Conservation (phyloP, 2,797 vertebrate genomes). For the Thripadectes ignobilis region DNA sequence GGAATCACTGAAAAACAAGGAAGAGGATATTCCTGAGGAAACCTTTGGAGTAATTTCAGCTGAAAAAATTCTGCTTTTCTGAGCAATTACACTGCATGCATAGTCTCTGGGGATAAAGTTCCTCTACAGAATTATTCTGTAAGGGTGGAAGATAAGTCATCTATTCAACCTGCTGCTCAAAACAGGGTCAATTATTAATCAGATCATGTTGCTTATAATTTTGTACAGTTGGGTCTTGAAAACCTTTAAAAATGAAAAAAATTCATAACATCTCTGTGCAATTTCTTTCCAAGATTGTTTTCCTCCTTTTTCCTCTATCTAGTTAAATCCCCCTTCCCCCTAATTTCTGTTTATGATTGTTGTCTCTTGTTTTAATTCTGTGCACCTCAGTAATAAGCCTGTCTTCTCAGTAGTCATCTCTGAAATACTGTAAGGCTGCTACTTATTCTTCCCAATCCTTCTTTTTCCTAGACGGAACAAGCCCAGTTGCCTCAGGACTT, state of each 20-base stretch:
- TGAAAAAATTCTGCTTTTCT: background rate
- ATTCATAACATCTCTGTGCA: background rate
- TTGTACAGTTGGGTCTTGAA: background rate
- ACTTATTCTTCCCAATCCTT: background rate
- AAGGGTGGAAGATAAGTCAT: background rate
- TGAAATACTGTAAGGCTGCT: background rate
- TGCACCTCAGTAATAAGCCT: background rate
- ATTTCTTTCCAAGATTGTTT: background rate
- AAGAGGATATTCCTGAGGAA: background rate
- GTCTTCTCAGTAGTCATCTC: background rate
- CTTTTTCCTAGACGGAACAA: background rate
- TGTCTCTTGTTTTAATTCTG: background rate
- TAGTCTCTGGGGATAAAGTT: background rate
- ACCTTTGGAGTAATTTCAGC: background rate
- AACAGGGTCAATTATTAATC: background rate
- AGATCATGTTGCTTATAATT: background rate
- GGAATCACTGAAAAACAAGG: background rate
- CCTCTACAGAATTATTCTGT: background rate
- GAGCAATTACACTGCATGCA: background rate
- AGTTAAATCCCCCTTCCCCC: background rate
- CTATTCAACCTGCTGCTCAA: background rate
- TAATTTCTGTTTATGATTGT: background rate
- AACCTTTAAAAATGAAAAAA: background rate
- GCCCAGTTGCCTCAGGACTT: background rate
- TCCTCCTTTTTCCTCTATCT: background rate